Evolutionary conservation across 1,140 invertebrate species (phyloP).

Genomic region (Eriosoma lanigerum): DNA sequence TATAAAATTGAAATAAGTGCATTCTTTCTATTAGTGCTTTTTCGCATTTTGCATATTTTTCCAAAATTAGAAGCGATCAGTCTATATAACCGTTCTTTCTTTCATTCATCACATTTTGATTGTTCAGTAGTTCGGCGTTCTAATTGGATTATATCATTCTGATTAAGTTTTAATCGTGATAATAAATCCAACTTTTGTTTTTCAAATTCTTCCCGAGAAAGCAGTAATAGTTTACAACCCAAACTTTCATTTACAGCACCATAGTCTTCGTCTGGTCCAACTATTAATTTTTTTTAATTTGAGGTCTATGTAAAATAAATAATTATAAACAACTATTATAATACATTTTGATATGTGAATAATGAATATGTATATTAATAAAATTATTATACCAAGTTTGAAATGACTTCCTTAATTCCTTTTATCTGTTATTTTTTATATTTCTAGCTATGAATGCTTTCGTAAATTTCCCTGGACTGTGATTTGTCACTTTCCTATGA

Average conservation of each 20-base stretch:
- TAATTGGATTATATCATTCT: neutral
- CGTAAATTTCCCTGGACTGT: constrained; percentile 11
- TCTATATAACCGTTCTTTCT: neutral
- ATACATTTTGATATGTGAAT: too few species aligned
- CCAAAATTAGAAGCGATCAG: constrained; percentile 28
- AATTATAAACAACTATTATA: too few species aligned
- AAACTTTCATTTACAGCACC: neutral
- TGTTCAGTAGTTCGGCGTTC: constrained; percentile 6
- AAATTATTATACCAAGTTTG: neutral
- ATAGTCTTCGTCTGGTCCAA: constrained; percentile 1
- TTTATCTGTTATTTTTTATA: neutral
- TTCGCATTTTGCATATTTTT: neutral
- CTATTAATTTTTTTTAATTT: neutral
- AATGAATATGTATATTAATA: too few species aligned
- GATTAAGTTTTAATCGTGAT: neutral
- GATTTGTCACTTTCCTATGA: neutral
- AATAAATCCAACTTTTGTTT: neutral
- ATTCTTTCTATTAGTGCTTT: neutral
- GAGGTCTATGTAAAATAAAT: too few species aligned
- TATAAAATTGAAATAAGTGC: neutral
- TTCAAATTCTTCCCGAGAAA: neutral
- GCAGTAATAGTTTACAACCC: neutral
- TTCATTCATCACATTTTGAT: constrained; percentile 18
- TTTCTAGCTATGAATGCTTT: neutral
- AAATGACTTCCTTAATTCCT: neutral